These are phyloP conservation scores for Himalopsyche phryganea DNA, from an alignment of 1,140 invertebrate genomes.

Conservation along the genomic window DNA sequence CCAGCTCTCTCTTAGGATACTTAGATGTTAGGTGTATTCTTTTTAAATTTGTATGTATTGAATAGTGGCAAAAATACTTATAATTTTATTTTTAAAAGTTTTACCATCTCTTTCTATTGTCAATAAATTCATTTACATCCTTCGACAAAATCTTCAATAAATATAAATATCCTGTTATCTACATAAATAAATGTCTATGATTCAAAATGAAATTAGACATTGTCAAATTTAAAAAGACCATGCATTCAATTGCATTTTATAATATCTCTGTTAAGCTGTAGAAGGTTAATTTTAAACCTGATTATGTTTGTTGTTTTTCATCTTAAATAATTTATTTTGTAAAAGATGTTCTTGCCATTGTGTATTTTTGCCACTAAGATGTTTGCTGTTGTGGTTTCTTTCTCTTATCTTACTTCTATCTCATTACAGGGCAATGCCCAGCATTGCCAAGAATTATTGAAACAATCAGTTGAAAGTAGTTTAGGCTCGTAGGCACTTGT, in stretches of 20 bases:
- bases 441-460: conserved; percentile 33
- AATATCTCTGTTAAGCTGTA: too few species aligned
- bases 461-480: conserved; percentile 33
- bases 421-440: conserved; percentile 25
- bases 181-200: too few species aligned
- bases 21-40: conserved; percentile 8
- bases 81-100: not conserved
- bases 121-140: not conserved
- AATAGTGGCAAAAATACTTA: conserved; percentile 24
- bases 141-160: too few species aligned
- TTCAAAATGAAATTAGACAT: too few species aligned
- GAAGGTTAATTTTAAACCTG: too few species aligned
- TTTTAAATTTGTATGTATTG: conserved; percentile 11
- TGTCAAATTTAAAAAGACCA: too few species aligned
- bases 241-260: too few species aligned
- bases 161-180: too few species aligned
- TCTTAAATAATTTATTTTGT: too few species aligned
- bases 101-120: not conserved
- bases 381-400: conserved; percentile 32
- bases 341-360: too few species aligned
- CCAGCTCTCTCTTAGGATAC: not conserved
- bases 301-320: too few species aligned
- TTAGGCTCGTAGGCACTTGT: conserved; percentile 26
- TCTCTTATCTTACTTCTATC: conserved; percentile 29
- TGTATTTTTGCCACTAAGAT: conserved; percentile 29